A percentile compares a stretch with the other conserved stretches of the same genome.
These are phyloP conservation scores for Drosophila cracens DNA, from an alignment of 2,888 invertebrate species.

Conservation along the genomic window DNA sequence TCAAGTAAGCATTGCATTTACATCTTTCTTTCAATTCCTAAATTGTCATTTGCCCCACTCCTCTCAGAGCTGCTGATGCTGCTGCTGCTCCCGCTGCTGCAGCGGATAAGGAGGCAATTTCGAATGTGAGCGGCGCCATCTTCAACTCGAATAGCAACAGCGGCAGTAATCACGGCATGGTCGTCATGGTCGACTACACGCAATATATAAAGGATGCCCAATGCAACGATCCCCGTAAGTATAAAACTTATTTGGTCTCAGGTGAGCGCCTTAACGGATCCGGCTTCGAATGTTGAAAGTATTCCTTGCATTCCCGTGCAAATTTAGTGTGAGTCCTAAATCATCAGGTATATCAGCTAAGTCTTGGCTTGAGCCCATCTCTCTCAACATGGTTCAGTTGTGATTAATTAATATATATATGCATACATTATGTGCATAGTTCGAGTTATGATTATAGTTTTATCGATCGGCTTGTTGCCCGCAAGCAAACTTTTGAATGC, in stretches of 20 bases:
- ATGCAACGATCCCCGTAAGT: conserved; percentile 82
- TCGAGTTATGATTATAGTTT: not conserved
- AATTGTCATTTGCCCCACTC: not conserved
- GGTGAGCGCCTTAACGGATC: not conserved
- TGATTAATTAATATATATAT: not conserved
- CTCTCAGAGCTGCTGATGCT: conserved; percentile 40
- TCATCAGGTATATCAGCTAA: not conserved
- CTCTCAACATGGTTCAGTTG: not conserved
- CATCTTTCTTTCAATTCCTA: not conserved
- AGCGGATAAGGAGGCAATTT: conserved; percentile 46
- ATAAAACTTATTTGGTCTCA: not conserved
- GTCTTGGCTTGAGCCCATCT: not conserved
- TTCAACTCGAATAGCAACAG: conserved; percentile 73
- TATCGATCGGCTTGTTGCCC: not conserved
- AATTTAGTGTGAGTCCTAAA: no score
- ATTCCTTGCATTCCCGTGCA: not conserved
- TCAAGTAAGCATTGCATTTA: conserved; percentile 22
- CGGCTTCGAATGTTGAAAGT: not conserved
- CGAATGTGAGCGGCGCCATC: conserved; percentile 15
- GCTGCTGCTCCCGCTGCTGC: conserved; percentile 15
- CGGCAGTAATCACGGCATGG: conserved; percentile 73
- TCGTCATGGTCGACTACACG: conserved; percentile 83
- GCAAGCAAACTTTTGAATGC: not conserved
- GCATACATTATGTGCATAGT: not conserved
- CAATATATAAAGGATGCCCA: conserved; percentile 85